Base-by-base conservation (phyloP, 2,797 vertebrate genomes). In the Cyprinella venusta region DNA sequence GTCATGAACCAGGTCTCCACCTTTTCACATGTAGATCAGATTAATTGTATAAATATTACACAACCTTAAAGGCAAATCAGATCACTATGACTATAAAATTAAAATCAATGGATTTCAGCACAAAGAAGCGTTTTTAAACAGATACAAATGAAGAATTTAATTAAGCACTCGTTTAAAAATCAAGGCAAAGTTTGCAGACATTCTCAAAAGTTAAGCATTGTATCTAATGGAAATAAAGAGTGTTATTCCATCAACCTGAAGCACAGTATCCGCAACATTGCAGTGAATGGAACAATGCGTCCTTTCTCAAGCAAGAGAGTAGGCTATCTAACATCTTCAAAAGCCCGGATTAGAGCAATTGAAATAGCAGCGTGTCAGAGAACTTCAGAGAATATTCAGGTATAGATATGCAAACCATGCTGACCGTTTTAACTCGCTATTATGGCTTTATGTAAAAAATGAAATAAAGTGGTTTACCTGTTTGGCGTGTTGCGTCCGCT, bases 401-500 rank as follows among this genome's bases (percentile, higher is more conserved):
- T 9, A 13, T 13, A 24, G 1, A 18, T 19, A 54, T n/a, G 50
- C 30, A 76, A 68, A 76, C 48, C 42, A 19, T 36, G 19, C 65
- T 61, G 24, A 61, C 5, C 8, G 68, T 76, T 79, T 81, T 26
- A 8, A 10, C 26, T 38, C 76, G 19, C 69, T 36, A 54, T 16
- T 24, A 5, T 42, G 54, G 45, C 42, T 76, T 72, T 48, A 24
- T 13, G 52, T 10, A 52, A 82, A 87, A 36, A 86, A 74, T 67
- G 48, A 75, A 85, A 86, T 74, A 83, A 77, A 68, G 36, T 8
- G 48, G 65, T 89, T 90, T 94, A 95, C 94, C 95, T 95, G 94
- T 92, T 92, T 91, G 86, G 91, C 74, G 92, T 92, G 89, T 89
- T 63, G 90, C 89, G 92, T 92, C 88, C 86, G 90, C 91, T 88